Conservation (phyloP, 2,113 vertebrate genomes). For the Pyrgilauda ruficollis region DNA sequence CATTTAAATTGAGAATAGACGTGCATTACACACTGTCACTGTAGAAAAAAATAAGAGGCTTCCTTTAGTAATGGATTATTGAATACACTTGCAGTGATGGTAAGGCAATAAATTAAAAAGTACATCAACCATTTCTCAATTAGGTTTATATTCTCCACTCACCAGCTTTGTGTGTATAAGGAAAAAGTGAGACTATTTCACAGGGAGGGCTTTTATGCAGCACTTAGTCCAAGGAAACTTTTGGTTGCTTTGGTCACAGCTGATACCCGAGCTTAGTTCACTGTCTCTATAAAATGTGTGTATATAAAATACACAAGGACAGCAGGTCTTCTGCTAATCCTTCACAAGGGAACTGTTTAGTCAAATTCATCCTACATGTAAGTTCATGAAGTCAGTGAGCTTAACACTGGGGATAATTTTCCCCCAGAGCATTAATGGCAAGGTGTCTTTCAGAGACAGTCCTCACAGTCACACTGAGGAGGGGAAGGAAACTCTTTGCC, state of each 20-base stretch:
- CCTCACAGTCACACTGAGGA: not conserved
- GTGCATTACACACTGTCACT: not conserved
- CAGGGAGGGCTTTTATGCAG: not conserved
- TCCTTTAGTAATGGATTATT: not conserved
- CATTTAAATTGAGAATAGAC: not conserved
- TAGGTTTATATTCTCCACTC: not conserved
- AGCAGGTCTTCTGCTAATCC: not conserved
- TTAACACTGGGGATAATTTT: not conserved
- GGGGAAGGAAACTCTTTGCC: conserved; percentile 21
- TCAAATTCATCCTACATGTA: not conserved
- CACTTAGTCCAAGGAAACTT: not conserved
- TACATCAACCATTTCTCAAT: not conserved
- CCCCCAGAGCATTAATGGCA: not conserved
- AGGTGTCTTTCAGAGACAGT: not conserved
- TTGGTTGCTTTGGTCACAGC: not conserved
- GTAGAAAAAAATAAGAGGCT: not conserved
- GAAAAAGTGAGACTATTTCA: not conserved
- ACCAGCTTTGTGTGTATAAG: not conserved
- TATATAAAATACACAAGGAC: not conserved
- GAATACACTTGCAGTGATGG: not conserved
- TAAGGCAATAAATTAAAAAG: conserved; percentile 7
- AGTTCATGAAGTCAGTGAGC: not conserved
- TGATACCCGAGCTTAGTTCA: not conserved
- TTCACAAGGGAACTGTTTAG: not conserved
- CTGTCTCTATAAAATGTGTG: not conserved